phyloP scores from a whole-genome alignment of 2,888 invertebrate species.

The Horisme vitalbata region DNA sequence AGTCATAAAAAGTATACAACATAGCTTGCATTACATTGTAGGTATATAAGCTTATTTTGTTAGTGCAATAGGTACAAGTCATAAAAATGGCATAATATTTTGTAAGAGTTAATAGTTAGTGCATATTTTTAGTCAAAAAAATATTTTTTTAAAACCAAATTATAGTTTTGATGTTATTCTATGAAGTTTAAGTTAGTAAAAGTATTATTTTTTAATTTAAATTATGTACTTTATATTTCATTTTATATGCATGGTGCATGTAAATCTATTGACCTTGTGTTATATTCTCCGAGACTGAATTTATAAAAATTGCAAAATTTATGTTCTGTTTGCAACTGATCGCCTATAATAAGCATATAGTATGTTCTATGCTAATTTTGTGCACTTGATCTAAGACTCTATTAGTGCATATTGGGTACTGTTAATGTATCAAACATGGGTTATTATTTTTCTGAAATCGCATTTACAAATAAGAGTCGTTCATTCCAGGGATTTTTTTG shows the following conservation, averaged over 20 bases:
- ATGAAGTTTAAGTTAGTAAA: conserved; percentile 35
- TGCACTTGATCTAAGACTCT: conserved; percentile 11
- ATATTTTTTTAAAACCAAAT: conserved; percentile 45
- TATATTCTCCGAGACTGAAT: conserved; percentile 43
- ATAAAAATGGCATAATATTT: conserved; percentile 56
- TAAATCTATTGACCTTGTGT: conserved; percentile 36
- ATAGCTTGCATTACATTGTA: conserved; percentile 41
- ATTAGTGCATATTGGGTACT: too few relatives aligned
- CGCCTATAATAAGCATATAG: neutral
- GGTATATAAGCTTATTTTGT: conserved; percentile 39
- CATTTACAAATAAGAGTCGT: conserved; percentile 37
- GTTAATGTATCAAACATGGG: too few relatives aligned
- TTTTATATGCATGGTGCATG: conserved; percentile 52
- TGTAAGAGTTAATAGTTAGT: conserved; percentile 33
- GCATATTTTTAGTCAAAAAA: conserved; percentile 35
- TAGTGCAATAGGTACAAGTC: conserved; percentile 73
- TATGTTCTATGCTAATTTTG: conserved; percentile 12
- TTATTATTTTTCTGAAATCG: conserved; percentile 29
- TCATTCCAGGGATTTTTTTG: conserved; percentile 36
- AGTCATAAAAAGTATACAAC: conserved; percentile 60
- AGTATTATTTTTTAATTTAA: conserved; percentile 34
- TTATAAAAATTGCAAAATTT: conserved; percentile 32
- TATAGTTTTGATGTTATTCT: conserved; percentile 34
- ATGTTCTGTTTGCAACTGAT: conserved; percentile 4
- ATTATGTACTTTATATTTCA: conserved; percentile 33